A percentile compares a stretch with the other conserved stretches of the same genome.
Evolutionary conservation across 2,113 vertebrate species (phyloP).

Genomic region (Muntiacus reevesi): DNA sequence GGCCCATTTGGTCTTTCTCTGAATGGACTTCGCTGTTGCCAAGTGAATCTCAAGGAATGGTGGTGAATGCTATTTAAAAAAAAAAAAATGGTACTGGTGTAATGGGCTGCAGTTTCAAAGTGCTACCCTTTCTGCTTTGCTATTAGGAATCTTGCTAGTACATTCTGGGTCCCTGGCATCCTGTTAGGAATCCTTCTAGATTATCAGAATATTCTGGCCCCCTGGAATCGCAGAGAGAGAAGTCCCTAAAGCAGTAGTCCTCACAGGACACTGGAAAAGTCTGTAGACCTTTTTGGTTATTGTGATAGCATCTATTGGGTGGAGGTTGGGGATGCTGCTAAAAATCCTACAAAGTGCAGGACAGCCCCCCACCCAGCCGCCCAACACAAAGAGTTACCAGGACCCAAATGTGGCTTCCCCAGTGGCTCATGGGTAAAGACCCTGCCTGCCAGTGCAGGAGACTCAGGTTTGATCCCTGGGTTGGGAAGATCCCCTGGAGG

Average conservation of each 20-base stretch:
- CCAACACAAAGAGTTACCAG: neutral
- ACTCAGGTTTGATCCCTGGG: neutral
- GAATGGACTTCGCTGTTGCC: neutral
- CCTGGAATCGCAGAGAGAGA: neutral
- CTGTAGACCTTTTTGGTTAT: neutral
- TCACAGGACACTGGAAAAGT: neutral
- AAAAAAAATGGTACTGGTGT: neutral
- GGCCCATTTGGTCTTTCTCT: neutral
- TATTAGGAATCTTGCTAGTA: neutral
- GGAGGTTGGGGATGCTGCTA: neutral
- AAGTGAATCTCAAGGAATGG: neutral
- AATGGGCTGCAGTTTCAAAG: neutral
- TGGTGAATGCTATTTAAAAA: neutral
- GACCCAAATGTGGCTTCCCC: neutral
- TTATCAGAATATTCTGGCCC: neutral
- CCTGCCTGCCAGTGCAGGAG: neutral
- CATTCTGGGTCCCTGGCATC: neutral
- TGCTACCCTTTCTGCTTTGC: neutral
- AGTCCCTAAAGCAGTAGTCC: neutral
- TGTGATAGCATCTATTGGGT: neutral
- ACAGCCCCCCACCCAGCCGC: accelerated
- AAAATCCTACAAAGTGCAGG: neutral
- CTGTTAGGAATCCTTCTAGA: neutral
- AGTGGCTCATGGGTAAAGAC: neutral
- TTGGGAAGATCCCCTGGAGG: neutral